phyloP scores from a whole-genome alignment of 2,888 invertebrate genomes.

The Clitarchus hookeri region DNA sequence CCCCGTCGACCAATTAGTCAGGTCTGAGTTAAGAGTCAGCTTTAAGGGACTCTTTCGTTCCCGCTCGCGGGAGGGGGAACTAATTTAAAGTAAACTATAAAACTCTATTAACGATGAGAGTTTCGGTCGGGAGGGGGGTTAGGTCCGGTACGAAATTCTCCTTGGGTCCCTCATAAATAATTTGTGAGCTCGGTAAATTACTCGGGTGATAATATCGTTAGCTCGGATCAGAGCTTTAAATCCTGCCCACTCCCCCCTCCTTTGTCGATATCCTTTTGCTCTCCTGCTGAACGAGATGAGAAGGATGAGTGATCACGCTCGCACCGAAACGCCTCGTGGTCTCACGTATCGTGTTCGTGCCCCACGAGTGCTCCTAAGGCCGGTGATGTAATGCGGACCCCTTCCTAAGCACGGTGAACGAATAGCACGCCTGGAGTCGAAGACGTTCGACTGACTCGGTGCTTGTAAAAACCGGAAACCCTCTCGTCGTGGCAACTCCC shows the following conservation, averaged over 20 bases:
- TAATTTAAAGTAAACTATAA: not conserved
- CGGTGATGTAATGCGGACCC: no score
- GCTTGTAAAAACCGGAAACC: no score
- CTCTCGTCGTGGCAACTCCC: no score
- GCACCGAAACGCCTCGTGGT: not conserved
- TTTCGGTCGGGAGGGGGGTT: not conserved
- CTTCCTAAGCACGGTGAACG: no score
- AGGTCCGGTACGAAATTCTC: not conserved
- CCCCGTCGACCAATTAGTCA: not conserved
- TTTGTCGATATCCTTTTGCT: not conserved
- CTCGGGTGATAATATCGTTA: conserved; percentile 1
- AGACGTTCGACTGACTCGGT: no score
- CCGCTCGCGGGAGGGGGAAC: not conserved
- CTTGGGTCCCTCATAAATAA: not conserved
- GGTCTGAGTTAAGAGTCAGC: not conserved
- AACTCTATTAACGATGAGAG: not conserved
- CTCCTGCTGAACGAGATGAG: not conserved
- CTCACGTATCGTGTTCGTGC: not conserved
- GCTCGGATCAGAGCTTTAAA: not conserved
- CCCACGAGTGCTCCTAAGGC: not conserved
- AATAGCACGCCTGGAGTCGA: no score
- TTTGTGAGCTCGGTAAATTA: not conserved
- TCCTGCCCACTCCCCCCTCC: not conserved
- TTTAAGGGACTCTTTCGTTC: not conserved
- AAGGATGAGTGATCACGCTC: not conserved